A percentile compares a stretch with the other conserved stretches of the same genome.
These are phyloP conservation scores for Temnopleurus reevesii DNA, from an alignment of 53 echinoderm and acorn worm genomes.

Conservation along the genomic window DNA sequence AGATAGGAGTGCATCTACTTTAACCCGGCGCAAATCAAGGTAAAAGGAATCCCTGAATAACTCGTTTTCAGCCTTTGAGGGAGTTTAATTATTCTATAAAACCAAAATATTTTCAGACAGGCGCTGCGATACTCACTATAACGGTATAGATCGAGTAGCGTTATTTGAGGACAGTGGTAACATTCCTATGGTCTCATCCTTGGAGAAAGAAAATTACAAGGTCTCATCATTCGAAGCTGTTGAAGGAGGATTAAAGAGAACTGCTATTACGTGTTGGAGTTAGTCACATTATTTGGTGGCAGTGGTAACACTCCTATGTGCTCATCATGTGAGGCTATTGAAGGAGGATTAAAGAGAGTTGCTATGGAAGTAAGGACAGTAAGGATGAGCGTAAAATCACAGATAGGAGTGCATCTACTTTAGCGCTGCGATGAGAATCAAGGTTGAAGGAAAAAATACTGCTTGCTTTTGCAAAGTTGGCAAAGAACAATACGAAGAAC, in stretches of 20 bases:
- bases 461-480: background rate
- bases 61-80: no score
- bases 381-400: conserved; percentile 18
- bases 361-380: conserved; percentile 7
- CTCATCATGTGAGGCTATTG: no score
- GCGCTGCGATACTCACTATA: no score
- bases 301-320: background rate
- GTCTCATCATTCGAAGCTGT: conserved; percentile 26
- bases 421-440: background rate
- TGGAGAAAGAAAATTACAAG: no score
- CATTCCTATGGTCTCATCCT: no score
- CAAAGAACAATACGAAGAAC: no score
- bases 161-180: no score
- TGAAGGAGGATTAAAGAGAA: conserved; percentile 7
- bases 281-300: background rate
- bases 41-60: no score
- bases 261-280: no score
- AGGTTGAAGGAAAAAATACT: conserved; percentile 13
- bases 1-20: conserved; percentile 37
- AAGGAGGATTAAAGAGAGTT: conserved; percentile 24
- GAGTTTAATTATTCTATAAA: no score
- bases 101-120: no score
- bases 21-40: background rate
- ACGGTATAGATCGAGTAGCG: no score
- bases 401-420: conserved; percentile 37